phyloP scores from a whole-genome alignment of 2,888 invertebrate genomes.

The Ennomos erosarius region DNA sequence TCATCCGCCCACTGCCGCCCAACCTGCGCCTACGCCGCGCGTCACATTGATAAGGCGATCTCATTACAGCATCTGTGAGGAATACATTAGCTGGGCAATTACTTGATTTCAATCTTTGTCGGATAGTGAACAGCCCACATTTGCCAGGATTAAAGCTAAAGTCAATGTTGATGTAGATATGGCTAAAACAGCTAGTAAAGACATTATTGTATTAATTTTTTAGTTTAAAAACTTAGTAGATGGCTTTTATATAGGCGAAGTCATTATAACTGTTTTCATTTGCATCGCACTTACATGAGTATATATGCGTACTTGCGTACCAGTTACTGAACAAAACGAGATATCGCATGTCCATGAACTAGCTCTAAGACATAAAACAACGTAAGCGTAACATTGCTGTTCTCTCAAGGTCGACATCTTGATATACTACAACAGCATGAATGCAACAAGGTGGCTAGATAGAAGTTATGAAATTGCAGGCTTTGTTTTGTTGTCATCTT shows the following conservation, averaged over 20 bases:
- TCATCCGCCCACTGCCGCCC: conserved; percentile 71
- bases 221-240: no score
- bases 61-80: conserved; percentile 45
- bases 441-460: no score
- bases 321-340: conserved; percentile 39
- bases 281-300: conserved; percentile 35
- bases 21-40: conserved; percentile 66
- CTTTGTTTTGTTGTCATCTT: no score
- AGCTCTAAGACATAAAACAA: conserved; percentile 38
- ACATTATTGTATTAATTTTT: no score
- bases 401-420: conserved; percentile 54
- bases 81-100: conserved; percentile 32
- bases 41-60: conserved; percentile 49
- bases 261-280: conserved; percentile 35
- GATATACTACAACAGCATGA: conserved; percentile 36
- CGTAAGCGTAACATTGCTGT: conserved; percentile 46
- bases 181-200: no score
- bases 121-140: conserved; percentile 25
- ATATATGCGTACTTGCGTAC: conserved; percentile 29
- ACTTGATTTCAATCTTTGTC: conserved; percentile 28
- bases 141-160: conserved; percentile 25
- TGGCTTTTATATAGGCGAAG: not conserved
- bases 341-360: conserved; percentile 49
- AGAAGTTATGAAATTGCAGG: no score
- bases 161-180: not conserved